phyloP scores from a whole-genome alignment of 2,797 vertebrate species.

The Periophthalmus magnuspinnatus region DNA sequence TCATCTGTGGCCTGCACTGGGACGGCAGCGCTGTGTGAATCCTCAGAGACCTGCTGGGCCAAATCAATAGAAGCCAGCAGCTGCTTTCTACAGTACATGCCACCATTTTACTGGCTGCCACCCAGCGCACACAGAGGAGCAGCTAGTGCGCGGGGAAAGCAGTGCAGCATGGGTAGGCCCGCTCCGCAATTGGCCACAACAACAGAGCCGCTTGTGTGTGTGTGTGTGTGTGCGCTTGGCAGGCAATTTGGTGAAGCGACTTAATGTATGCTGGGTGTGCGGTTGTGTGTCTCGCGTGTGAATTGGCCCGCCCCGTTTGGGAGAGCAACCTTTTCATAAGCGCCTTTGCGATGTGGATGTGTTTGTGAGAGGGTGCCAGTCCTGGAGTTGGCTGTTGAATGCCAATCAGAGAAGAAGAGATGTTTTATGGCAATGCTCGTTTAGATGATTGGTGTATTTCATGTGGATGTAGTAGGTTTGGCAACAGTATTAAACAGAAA shows the following conservation, averaged over 20 bases:
- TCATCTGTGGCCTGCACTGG: conserved; percentile 38
- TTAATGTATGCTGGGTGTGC: conserved; percentile 43
- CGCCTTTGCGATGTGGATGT: conserved; percentile 18
- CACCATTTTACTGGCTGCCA: conserved; percentile 70
- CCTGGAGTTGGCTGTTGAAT: conserved; percentile 33
- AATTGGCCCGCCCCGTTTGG: conserved; percentile 28
- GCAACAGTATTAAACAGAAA: too few species aligned
- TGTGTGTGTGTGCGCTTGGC: conserved; percentile 19
- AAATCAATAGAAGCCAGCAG: conserved; percentile 76
- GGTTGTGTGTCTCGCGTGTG: conserved; percentile 20
- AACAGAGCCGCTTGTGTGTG: conserved; percentile 32
- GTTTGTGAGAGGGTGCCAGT: conserved; percentile 27
- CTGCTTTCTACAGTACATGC: conserved; percentile 65
- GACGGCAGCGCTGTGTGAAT: conserved; percentile 61
- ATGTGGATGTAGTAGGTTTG: conserved; percentile 36
- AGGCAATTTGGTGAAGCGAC: conserved; percentile 50
- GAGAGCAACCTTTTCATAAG: conserved; percentile 42
- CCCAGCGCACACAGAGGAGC: conserved; percentile 55
- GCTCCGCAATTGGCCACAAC: conserved; percentile 47
- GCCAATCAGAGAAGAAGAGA: conserved; percentile 50
- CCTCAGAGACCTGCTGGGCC: conserved; percentile 67
- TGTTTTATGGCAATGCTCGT: conserved; percentile 49
- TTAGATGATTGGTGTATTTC: conserved; percentile 52
- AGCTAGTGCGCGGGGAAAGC: conserved; percentile 55
- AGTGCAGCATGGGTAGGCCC: conserved; percentile 35